Conservation (phyloP, 2,113 vertebrate species). For the Martes martes region DNA sequence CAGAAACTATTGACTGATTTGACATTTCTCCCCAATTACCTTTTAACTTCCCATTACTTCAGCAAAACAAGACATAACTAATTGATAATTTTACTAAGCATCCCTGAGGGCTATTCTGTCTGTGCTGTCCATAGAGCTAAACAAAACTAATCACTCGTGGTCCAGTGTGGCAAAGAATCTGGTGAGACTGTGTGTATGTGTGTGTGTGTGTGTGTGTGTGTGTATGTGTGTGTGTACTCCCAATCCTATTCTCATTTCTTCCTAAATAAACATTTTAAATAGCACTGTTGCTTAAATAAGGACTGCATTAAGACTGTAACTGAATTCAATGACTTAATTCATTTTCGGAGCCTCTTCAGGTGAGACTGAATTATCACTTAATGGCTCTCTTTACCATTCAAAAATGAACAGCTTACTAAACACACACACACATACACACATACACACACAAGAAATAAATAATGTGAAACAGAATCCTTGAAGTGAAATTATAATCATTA, state of each 20-base stretch:
- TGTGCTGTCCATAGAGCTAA: neutral
- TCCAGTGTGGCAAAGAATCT: neutral
- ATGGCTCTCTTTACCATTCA: slow-evolving; percentile 39
- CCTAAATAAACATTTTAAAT: slow-evolving; percentile 40
- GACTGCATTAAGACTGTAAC: slow-evolving; percentile 2
- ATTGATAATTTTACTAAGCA: slow-evolving; percentile 36
- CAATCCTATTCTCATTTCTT: neutral
- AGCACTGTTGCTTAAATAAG: slow-evolving; percentile 1
- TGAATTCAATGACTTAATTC: slow-evolving; percentile 29
- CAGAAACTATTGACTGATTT: neutral
- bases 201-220: neutral
- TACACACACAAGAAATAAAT: neutral
- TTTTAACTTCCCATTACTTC: slow-evolving; percentile 19
- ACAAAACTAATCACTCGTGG: slow-evolving; percentile 35
- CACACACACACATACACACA: too few relatives aligned
- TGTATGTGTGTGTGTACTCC: neutral
- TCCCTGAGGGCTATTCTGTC: slow-evolving; percentile 15
- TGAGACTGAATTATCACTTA: neutral
- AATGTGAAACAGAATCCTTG: slow-evolving; percentile 36
- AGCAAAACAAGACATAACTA: slow-evolving; percentile 47
- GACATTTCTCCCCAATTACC: slow-evolving; percentile 43
- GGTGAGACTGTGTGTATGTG: neutral
- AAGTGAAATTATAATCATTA: slow-evolving; percentile 45
- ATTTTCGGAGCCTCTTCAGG: slow-evolving; percentile 31
- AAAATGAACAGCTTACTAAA: neutral